These are phyloP conservation scores for Drosophila watanabei DNA, from an alignment of 1,140 invertebrate genomes.

Conservation along the genomic window DNA sequence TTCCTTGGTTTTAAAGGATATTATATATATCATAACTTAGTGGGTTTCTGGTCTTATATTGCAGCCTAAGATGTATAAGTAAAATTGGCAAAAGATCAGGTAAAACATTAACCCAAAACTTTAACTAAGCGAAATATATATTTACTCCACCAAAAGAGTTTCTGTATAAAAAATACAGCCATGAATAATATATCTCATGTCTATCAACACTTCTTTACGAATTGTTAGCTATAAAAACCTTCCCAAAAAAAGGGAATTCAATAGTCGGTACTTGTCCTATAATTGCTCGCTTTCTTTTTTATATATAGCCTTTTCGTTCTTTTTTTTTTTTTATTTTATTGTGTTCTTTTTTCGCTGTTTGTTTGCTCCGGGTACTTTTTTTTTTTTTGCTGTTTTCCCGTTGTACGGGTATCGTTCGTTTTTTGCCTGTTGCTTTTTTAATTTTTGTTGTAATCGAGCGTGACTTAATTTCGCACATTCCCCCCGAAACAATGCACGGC, in stretches of 20 bases:
- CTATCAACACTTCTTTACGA: not conserved
- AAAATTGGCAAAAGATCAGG: not conserved
- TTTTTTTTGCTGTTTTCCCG: not conserved
- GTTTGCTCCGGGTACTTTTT: constrained; percentile 48
- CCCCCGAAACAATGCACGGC: constrained; percentile 34
- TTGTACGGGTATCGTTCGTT: constrained; percentile 20
- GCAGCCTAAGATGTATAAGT: too few relatives aligned
- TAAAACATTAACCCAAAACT: not conserved
- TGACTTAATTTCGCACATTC: constrained; percentile 72
- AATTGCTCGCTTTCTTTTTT: constrained; percentile 30
- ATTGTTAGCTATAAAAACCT: too few relatives aligned
- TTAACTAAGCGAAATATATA: not conserved
- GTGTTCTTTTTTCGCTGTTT: constrained; percentile 34
- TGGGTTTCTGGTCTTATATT: not conserved
- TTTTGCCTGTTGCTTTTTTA: constrained; percentile 42
- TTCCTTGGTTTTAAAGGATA: not conserved
- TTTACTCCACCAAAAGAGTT: too few relatives aligned
- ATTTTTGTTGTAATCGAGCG: constrained; percentile 52
- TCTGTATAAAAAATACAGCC: not conserved
- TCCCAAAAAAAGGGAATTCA: constrained; percentile 13
- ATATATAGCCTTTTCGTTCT: constrained; percentile 16
- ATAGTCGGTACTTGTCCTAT: constrained; percentile 6
- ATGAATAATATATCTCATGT: not conserved
- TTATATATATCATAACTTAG: too few relatives aligned
- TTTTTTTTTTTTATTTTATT: constrained; percentile 38